Base-by-base conservation (phyloP, 2,888 invertebrate genomes). In the Agonopterix arenella region DNA sequence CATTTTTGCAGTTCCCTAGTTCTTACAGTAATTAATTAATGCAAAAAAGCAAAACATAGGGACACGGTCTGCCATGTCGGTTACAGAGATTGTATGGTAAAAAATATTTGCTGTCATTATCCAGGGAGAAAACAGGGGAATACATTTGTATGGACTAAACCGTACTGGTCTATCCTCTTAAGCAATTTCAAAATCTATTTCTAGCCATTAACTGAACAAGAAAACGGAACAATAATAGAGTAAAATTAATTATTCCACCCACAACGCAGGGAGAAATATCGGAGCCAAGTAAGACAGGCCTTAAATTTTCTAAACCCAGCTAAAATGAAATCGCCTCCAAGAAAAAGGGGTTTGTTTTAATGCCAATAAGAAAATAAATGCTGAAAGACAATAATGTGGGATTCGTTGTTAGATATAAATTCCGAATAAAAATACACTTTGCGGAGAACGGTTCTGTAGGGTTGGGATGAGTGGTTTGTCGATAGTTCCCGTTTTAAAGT, bases 291-390 rank as follows among this genome's bases (percentile, higher is more conserved):
- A 84, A 84, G 76, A 73, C 76, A 62, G 76, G 78, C 81, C 81
- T 82, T 84, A 84, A 86, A 88, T 80, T 84, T 79, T 58, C 79
- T 86, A 86, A 88, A 86, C 81, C 88, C 83, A 86, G 86, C 86
- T 86, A 86, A 85, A 89, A 88, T 88, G 84, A 80, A 84, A 88
- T 82, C 82, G 82, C 74, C 73, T 66, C 64, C 72, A 71, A 75
- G 73, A 83, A 84, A 86, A 88, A 88, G 86, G 84, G 86, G 88
- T 85, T 84, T 85, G 84, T 86, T 88, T 88, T 85, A 88, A 89
- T 83, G 82, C 86, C 88, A 82, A 83, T 88, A 83, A 77, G 76
- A 83, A 84, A 89, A 88, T 88, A 86, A 88, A 88, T 86, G 82
- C 76, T 65, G 74, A 73, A 75, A 80, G 85, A 89, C 88, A 88